These are phyloP conservation scores for Drosophila malerkotliana DNA, from an alignment of 1,140 invertebrate genomes.

Conservation along the genomic window DNA sequence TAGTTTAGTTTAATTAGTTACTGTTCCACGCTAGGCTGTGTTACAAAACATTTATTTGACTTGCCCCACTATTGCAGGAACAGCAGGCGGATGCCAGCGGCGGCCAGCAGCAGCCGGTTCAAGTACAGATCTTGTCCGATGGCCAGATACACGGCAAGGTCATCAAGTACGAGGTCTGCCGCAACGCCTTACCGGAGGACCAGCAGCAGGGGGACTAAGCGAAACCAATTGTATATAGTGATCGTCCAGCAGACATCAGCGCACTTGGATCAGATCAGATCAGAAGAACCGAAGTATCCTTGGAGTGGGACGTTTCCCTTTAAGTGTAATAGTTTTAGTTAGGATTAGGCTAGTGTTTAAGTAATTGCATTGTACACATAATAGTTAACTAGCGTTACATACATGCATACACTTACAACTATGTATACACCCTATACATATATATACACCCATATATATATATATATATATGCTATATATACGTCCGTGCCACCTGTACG, in stretches of 20 bases:
- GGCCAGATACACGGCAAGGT: conserved; percentile 65
- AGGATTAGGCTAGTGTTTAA: conserved; percentile 63
- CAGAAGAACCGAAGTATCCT: conserved; percentile 6
- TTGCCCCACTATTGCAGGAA: conserved; percentile 60
- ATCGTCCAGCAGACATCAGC: conserved; percentile 5
- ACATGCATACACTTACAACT: conserved; percentile 26
- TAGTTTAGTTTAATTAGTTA: conserved; percentile 55
- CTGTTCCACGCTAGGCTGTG: conserved; percentile 15
- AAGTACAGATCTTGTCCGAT: conserved; percentile 64
- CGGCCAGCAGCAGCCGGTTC: conserved; percentile 53
- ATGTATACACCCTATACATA: conserved; percentile 29
- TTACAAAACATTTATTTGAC: conserved; percentile 8
- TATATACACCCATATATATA: conserved; percentile 27
- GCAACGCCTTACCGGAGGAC: conserved; percentile 66
- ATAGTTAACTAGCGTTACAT: conserved; percentile 66
- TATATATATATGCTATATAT: conserved; percentile 27
- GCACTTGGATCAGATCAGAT: conserved; percentile 17
- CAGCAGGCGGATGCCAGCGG: conserved; percentile 53
- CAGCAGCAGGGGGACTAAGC: conserved; percentile 54
- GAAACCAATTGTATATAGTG: conserved; percentile 35
- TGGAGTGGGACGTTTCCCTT: conserved; percentile 55
- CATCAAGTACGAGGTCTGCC: conserved; percentile 71
- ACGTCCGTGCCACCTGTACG: background rate
- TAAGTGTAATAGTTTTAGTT: conserved; percentile 73
- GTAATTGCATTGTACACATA: conserved; percentile 61